phyloP scores from a whole-genome alignment of 2,797 vertebrate genomes.

The Smutsia temminckii region DNA sequence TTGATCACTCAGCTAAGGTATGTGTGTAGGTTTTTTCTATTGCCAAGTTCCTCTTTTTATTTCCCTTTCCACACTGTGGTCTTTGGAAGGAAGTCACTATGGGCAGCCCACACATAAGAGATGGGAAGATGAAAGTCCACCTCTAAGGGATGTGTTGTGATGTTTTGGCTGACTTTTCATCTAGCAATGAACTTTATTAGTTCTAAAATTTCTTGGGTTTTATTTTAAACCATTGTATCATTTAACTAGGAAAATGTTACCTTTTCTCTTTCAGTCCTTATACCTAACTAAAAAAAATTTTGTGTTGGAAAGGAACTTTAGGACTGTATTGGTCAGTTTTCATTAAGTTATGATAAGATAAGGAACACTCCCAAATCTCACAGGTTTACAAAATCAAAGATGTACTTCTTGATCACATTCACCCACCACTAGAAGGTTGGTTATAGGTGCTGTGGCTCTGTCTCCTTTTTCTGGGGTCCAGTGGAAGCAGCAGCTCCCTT shows the following conservation, averaged over 20 bases:
- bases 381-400: not conserved
- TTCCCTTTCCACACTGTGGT: not conserved
- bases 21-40: not conserved
- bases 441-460: not conserved
- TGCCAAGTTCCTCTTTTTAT: not conserved
- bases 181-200: not conserved
- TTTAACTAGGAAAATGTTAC: not conserved
- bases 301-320: not conserved
- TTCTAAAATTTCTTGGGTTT: not conserved
- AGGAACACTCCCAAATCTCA: not conserved
- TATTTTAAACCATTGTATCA: not conserved
- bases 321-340: not conserved
- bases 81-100: not conserved
- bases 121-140: not conserved
- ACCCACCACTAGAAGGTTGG: not conserved
- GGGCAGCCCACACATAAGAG: not conserved
- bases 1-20: not conserved
- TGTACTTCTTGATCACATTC: not conserved
- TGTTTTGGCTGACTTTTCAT: not conserved
- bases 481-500: not conserved
- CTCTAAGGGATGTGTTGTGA: not conserved
- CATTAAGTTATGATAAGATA: not conserved
- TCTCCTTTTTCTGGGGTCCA: not conserved
- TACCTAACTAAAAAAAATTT: not conserved
- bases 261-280: not conserved